phyloP scores from a whole-genome alignment of 2,113 vertebrate species.

The Ovis aries region DNA sequence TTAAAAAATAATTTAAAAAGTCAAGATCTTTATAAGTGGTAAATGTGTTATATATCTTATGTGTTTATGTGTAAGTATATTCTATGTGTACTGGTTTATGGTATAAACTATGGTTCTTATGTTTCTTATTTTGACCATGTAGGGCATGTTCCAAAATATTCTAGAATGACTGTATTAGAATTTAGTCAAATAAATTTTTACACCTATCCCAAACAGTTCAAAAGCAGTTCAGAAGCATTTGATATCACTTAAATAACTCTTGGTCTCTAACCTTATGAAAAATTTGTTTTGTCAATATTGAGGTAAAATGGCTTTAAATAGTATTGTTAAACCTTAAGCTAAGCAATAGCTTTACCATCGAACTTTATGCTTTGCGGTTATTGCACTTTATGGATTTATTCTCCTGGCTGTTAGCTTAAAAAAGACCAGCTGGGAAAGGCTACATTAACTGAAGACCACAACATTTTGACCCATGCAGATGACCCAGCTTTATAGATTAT shows the following conservation, averaged over 20 bases:
- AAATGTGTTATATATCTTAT: background rate
- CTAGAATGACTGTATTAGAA: background rate
- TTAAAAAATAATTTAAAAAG: background rate
- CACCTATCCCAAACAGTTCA: background rate
- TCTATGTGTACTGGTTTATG: background rate
- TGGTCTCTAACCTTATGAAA: slow-evolving; percentile 12
- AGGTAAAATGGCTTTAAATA: slow-evolving; percentile 32
- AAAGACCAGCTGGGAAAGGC: slow-evolving; percentile 5
- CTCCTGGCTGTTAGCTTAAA: slow-evolving; percentile 1
- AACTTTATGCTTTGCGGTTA: slow-evolving; percentile 27
- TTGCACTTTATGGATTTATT: slow-evolving; percentile 42
- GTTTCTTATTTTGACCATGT: background rate
- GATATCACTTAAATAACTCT: background rate
- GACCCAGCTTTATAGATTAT: background rate
- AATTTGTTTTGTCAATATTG: slow-evolving; percentile 52
- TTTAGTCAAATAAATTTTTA: background rate
- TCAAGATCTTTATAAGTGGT: background rate
- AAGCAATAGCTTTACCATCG: slow-evolving; percentile 22
- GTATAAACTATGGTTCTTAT: background rate
- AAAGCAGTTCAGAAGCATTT: background rate
- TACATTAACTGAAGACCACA: slow-evolving; percentile 15
- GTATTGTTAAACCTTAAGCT: slow-evolving; percentile 21
- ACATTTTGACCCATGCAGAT: background rate
- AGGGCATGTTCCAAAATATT: background rate
- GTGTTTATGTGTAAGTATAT: background rate